A percentile compares a stretch with the other conserved stretches of the same genome.
Conservation (phyloP, 2,113 vertebrate species). For the Myodes glareolus region DNA sequence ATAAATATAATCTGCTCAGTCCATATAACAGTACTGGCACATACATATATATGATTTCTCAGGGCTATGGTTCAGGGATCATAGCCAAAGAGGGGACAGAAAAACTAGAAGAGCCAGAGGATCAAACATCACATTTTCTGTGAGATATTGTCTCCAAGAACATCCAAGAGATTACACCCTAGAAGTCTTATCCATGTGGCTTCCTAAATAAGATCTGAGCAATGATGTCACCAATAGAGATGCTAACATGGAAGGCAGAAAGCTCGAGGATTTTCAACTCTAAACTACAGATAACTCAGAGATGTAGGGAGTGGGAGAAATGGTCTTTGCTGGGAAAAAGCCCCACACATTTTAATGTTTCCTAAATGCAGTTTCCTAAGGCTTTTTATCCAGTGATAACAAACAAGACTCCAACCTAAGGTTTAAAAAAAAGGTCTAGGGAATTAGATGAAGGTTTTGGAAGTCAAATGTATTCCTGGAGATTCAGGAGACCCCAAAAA, state of each 20-base stretch:
- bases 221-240: not conserved
- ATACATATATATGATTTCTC: not conserved
- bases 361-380: not conserved
- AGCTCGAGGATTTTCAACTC: no score
- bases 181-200: not conserved
- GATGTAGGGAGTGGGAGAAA: not conserved
- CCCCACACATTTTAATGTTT: not conserved
- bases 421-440: not conserved
- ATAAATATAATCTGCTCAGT: not conserved
- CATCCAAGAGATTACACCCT: not conserved
- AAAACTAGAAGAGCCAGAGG: not conserved
- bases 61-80: not conserved
- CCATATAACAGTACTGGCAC: not conserved
- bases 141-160: not conserved
- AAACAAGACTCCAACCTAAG: not conserved
- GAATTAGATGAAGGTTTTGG: not conserved
- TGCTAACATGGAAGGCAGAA: not conserved
- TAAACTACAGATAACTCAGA: not conserved
- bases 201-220: not conserved
- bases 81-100: not conserved
- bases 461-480: not conserved
- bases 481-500: not conserved
- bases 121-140: not conserved
- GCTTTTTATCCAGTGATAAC: not conserved
- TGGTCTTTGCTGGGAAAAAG: not conserved